These are phyloP conservation scores for Enteromius fasciolatus DNA, from an alignment of 2,797 vertebrate genomes.

Conservation along the genomic window DNA sequence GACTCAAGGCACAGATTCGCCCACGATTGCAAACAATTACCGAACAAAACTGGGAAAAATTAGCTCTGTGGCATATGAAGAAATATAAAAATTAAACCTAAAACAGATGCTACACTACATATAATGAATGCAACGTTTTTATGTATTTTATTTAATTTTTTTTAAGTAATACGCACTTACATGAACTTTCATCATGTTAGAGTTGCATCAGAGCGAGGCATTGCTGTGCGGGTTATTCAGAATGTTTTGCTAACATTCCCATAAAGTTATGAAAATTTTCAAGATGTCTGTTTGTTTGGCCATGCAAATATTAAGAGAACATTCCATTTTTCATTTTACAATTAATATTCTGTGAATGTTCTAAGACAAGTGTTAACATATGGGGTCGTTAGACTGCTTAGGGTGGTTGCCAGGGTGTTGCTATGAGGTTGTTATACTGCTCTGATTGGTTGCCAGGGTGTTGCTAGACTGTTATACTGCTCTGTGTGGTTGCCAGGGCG, in stretches of 20 bases:
- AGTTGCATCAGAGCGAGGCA: neutral
- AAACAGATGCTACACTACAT: neutral
- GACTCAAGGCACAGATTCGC: neutral
- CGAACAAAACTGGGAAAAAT: neutral
- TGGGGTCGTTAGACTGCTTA: too few species aligned
- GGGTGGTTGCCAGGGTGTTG: too few species aligned
- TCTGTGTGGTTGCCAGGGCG: neutral
- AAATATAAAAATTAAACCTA: neutral
- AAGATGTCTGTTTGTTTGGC: neutral
- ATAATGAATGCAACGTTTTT: neutral
- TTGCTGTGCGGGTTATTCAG: neutral
- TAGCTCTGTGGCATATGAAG: neutral
- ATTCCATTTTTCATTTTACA: neutral
- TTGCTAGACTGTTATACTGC: too few species aligned
- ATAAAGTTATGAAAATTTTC: neutral
- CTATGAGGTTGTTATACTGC: neutral
- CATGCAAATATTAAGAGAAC: neutral
- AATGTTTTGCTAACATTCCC: neutral
- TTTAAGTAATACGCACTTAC: neutral
- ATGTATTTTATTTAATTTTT: neutral
- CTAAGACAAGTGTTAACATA: neutral
- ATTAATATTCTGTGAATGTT: neutral
- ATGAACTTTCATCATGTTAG: neutral
- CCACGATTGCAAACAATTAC: neutral
- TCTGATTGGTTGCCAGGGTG: neutral